Conservation (phyloP, 2,797 vertebrate species). For the Molossus alvarezi region DNA sequence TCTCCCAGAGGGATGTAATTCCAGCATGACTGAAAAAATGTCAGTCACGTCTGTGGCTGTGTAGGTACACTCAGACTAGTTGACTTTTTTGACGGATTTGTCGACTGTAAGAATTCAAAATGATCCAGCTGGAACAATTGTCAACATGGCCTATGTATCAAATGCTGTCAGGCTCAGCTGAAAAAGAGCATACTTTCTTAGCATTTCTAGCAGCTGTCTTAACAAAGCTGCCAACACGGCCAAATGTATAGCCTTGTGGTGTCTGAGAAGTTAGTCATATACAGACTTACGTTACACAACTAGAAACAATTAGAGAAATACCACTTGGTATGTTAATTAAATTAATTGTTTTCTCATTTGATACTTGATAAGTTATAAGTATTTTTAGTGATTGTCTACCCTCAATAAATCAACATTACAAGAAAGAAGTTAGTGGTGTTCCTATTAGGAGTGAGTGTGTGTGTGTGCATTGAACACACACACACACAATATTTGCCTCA, state of each 20-base stretch:
- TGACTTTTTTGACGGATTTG: conserved; percentile 60
- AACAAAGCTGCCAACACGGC: conserved; percentile 39
- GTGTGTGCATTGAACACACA: neutral
- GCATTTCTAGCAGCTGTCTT: conserved; percentile 47
- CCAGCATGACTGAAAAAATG: conserved; percentile 28
- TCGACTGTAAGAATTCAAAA: conserved; percentile 58
- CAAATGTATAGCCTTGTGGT: neutral
- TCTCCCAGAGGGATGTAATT: neutral
- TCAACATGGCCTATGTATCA: conserved; percentile 59
- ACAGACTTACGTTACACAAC: neutral
- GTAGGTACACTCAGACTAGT: neutral
- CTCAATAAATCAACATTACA: neutral
- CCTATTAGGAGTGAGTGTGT: neutral
- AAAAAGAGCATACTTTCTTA: conserved; percentile 6
- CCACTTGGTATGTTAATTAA: neutral
- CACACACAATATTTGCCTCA: neutral
- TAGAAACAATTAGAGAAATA: conserved; percentile 31
- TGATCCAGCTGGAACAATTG: conserved; percentile 42
- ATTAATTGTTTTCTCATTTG: neutral
- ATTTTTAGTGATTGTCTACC: neutral
- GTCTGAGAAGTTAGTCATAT: neutral
- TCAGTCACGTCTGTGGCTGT: neutral
- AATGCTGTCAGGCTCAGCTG: conserved; percentile 39
- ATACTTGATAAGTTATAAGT: neutral
- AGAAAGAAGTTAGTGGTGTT: neutral